Percentiles rank a stretch among this genome's conserved stretches.
phyloP scores from a whole-genome alignment of 92 coral and sea anemone species.

The Paragorgia papillata region DNA sequence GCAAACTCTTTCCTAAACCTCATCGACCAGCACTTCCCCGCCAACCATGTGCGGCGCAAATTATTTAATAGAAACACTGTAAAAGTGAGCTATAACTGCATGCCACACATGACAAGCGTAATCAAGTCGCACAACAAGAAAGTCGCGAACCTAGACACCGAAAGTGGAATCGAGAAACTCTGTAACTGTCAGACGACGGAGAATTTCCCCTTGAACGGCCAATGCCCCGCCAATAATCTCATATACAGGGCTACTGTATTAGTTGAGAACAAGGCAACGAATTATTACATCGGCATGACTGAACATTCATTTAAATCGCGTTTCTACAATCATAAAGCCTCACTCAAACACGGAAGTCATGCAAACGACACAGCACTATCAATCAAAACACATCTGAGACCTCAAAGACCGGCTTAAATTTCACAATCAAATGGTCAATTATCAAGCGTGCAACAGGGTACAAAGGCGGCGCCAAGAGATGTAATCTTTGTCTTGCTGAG shows the following conservation, averaged over 20 bases:
- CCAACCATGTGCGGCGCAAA: background rate
- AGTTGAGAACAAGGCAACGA: background rate
- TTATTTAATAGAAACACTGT: background rate
- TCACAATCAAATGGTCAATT: conserved; percentile 23
- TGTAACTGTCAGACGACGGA: conserved; percentile 9
- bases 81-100: background rate
- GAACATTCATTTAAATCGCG: conserved; percentile 18
- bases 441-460: background rate
- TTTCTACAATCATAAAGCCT: conserved; percentile 1
- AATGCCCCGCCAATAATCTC: conserved; percentile 7
- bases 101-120: background rate
- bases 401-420: background rate
- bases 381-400: conserved; percentile 24
- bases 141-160: too few relatives aligned
- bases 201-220: background rate
- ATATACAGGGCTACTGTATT: conserved; percentile 21
- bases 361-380: conserved; percentile 20
- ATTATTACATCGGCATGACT: conserved; percentile 19
- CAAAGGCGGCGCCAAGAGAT: conserved; percentile 1
- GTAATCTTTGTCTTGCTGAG: conserved; percentile 12
- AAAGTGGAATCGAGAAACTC: background rate
- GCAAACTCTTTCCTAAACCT: background rate
- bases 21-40: conserved; percentile 9
- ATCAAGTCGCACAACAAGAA: background rate
- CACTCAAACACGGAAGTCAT: conserved; percentile 5